phyloP scores from a whole-genome alignment of 37 sponge, comb jelly and placozoan genomes.

The Cliona cf. orientalis region DNA sequence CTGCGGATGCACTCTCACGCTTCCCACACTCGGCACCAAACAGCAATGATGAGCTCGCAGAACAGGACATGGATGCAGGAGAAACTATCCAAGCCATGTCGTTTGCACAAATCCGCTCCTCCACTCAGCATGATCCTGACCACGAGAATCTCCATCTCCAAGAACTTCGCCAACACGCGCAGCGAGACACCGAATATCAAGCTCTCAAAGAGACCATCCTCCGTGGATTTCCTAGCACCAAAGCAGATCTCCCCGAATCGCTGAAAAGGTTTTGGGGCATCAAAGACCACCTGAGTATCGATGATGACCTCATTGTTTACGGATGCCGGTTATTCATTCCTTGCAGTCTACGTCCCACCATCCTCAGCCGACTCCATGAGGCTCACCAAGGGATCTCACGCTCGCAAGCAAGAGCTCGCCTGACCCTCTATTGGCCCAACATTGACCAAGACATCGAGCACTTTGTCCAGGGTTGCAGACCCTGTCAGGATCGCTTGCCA shows the following conservation, averaged over 20 bases:
- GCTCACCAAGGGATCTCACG: conserved; percentile 9
- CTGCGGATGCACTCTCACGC: conserved; percentile 40
- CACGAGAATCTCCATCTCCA: conserved; percentile 21
- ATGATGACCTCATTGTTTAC: too few relatives aligned
- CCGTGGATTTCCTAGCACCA: too few relatives aligned
- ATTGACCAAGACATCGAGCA: conserved; percentile 24
- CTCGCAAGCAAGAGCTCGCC: conserved; percentile 6
- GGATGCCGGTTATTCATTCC: too few relatives aligned
- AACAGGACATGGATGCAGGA: not conserved
- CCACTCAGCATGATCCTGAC: not conserved
- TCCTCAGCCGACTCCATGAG: too few relatives aligned
- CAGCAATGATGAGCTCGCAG: conserved; percentile 15
- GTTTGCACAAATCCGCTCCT: not conserved
- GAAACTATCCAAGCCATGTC: not conserved
- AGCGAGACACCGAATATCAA: too few relatives aligned
- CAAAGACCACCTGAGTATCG: too few relatives aligned
- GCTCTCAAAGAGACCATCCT: too few relatives aligned
- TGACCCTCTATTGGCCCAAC: not conserved
- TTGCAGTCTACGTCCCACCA: too few relatives aligned
- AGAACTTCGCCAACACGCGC: too few relatives aligned
- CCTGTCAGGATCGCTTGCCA: conserved; percentile 28
- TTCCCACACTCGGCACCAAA: conserved; percentile 8
- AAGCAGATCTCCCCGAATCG: too few relatives aligned
- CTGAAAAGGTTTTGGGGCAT: too few relatives aligned
- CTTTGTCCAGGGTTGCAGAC: conserved; percentile 8